Evolutionary conservation across 2,797 vertebrate genomes (phyloP).

Genomic region (Ctenochaetus hawaiiensis): DNA sequence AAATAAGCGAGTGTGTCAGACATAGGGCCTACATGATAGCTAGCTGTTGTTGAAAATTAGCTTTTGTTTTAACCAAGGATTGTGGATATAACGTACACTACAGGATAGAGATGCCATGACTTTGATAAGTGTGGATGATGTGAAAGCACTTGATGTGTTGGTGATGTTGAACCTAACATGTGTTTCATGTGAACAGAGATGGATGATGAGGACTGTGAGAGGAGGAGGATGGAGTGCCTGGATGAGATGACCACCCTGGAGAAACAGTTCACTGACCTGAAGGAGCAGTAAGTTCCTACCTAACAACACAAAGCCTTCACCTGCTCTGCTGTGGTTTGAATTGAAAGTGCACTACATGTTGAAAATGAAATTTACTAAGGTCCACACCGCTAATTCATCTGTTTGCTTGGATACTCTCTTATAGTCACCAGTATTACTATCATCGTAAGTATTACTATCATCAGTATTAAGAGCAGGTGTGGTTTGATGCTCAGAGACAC

Average conservation of each 20-base stretch:
- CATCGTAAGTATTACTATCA: too few species aligned
- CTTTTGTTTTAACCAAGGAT: neutral
- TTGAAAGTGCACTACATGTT: too few species aligned
- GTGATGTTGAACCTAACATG: too few species aligned
- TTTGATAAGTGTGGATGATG: neutral
- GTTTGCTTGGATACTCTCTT: too few species aligned
- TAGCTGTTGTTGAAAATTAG: neutral
- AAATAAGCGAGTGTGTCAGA: neutral
- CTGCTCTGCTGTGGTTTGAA: too few species aligned
- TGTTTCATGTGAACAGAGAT: constrained; percentile 87
- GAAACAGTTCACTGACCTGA: constrained; percentile 98
- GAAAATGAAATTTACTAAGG: too few species aligned
- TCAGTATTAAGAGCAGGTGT: too few species aligned
- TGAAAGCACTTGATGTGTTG: neutral
- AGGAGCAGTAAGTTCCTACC: constrained; percentile 92
- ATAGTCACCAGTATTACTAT: too few species aligned
- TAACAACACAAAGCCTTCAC: too few species aligned
- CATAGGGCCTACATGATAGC: neutral
- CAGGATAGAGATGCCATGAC: neutral
- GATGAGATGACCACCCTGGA: constrained; percentile 99
- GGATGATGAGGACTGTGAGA: constrained; percentile 99
- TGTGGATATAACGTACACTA: neutral
- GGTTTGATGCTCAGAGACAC: too few species aligned
- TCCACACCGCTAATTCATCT: too few species aligned
- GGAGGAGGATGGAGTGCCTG: constrained; percentile 96